phyloP scores from a whole-genome alignment of 1,140 invertebrate species.

The Stenopsyche tienmushanensis region DNA sequence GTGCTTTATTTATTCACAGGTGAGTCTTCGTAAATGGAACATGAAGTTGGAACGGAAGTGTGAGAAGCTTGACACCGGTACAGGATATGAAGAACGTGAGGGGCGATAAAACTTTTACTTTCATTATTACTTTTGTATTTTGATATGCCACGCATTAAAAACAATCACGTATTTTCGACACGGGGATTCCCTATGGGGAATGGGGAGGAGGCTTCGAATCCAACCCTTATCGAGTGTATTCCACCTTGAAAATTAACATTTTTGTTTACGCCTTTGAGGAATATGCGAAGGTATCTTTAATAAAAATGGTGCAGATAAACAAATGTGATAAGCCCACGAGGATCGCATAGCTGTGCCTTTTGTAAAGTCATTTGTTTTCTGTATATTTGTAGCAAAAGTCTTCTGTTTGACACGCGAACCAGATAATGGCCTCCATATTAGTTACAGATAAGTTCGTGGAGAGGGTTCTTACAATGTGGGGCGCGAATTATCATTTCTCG shows the following conservation, averaged over 20 bases:
- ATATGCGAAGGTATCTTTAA: conserved; percentile 18
- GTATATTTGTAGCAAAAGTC: conserved; percentile 18
- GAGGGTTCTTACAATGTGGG: neutral
- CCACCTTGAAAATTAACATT: conserved; percentile 9
- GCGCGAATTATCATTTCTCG: neutral
- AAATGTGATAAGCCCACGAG: conserved; percentile 20
- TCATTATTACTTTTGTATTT: too few relatives aligned
- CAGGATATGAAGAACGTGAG: conserved; percentile 25
- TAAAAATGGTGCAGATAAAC: conserved; percentile 27
- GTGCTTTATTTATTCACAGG: conserved; percentile 28
- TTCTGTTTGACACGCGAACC: conserved; percentile 30
- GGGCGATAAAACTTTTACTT: too few relatives aligned
- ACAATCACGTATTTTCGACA: neutral
- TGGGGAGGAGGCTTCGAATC: too few relatives aligned
- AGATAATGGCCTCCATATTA: conserved; percentile 31
- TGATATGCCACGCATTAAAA: neutral
- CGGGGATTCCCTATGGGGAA: neutral
- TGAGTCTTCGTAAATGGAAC: conserved; percentile 23
- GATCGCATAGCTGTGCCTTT: conserved; percentile 17
- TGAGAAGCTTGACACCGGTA: conserved; percentile 17
- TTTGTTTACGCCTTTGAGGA: neutral
- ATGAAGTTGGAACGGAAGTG: conserved; percentile 16
- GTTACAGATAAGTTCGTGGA: conserved; percentile 9
- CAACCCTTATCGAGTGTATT: neutral
- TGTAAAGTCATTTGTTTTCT: conserved; percentile 16